Conservation (phyloP, 2,797 vertebrate genomes). For the Melanotaenia trifasciata region DNA sequence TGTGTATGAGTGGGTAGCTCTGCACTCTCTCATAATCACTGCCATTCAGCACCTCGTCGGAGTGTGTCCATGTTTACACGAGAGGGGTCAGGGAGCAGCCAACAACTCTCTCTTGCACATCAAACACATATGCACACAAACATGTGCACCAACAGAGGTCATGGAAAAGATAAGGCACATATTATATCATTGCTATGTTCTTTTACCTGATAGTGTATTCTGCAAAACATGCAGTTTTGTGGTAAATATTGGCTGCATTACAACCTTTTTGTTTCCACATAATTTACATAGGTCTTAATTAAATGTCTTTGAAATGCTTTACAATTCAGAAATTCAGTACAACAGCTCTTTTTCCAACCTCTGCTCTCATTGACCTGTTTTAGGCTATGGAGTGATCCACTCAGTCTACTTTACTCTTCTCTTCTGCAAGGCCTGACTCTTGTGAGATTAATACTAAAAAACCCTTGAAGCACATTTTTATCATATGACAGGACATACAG, state of each 20-base stretch:
- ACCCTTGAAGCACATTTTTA: too few relatives aligned
- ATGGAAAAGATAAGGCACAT: neutral
- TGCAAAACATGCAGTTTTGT: neutral
- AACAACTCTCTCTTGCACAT: constrained; percentile 61
- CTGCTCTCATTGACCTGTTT: neutral
- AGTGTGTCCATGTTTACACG: constrained; percentile 86
- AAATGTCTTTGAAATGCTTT: neutral
- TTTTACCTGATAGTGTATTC: neutral
- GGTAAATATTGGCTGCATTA: neutral
- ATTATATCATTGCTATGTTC: neutral
- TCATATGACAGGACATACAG: too few relatives aligned
- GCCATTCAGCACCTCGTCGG: constrained; percentile 80
- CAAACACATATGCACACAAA: constrained; percentile 28
- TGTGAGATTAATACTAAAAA: too few relatives aligned
- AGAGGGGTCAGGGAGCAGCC: constrained; percentile 84
- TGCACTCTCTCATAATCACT: constrained; percentile 77
- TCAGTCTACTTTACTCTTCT: too few relatives aligned
- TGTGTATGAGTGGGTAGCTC: constrained; percentile 36
- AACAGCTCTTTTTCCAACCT: neutral
- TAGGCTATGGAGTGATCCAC: too few relatives aligned
- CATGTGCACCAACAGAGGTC: constrained; percentile 13
- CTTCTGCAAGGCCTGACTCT: too few relatives aligned
- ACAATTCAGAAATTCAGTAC: neutral
- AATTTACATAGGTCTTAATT: neutral
- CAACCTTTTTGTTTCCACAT: neutral